These are phyloP conservation scores for Melipona beecheii DNA, from an alignment of 2,888 invertebrate genomes.

Conservation along the genomic window DNA sequence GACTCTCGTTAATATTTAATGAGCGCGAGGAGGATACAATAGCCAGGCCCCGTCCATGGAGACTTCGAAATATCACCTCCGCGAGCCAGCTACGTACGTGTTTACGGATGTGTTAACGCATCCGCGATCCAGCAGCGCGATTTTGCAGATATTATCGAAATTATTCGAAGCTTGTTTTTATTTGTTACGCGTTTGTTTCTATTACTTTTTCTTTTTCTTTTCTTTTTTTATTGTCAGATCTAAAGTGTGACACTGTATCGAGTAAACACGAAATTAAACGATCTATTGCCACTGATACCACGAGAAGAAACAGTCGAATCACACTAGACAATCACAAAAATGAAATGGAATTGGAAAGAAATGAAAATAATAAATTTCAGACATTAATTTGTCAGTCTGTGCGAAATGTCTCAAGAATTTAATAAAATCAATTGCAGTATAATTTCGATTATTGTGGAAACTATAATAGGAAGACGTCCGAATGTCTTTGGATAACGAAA, in stretches of 20 bases:
- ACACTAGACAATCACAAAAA: too few species aligned
- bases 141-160: background rate
- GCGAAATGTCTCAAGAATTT: background rate
- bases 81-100: background rate
- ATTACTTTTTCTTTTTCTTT: background rate
- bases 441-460: too few species aligned
- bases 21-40: slow-evolving; percentile 80
- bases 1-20: slow-evolving; percentile 84
- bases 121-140: background rate
- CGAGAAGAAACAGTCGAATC: background rate
- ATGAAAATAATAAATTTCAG: too few species aligned
- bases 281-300: background rate
- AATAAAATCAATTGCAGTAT: background rate
- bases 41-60: slow-evolving; percentile 64
- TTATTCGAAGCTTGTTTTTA: background rate
- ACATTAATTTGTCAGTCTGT: too few species aligned
- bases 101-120: slow-evolving; percentile 26
- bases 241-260: background rate
- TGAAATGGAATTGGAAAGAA: too few species aligned
- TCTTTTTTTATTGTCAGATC: background rate
- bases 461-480: too few species aligned
- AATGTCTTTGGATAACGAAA: too few species aligned
- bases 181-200: background rate
- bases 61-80: slow-evolving; percentile 76
- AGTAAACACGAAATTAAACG: background rate